Conservation (phyloP, 2,888 invertebrate genomes). For the Trichopoda pennipes region DNA sequence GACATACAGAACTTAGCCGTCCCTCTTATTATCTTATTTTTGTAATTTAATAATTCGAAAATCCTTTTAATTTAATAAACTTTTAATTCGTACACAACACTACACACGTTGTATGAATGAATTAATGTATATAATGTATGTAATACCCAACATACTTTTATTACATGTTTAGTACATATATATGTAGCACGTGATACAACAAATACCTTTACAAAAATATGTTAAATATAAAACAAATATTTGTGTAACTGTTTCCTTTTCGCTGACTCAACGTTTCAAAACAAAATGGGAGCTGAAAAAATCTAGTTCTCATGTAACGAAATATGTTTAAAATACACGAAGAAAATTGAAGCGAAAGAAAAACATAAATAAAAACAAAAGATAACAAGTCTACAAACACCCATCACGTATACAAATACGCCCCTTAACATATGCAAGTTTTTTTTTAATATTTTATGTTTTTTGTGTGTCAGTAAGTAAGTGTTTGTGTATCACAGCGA, state of each 20-base stretch:
- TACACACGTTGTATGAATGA: too few relatives aligned
- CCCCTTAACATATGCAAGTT: conserved; percentile 26
- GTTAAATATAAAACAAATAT: conserved; percentile 34
- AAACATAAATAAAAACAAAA: conserved; percentile 42
- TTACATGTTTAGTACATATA: conserved; percentile 25
- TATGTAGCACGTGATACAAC: conserved; percentile 41
- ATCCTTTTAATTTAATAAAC: background rate
- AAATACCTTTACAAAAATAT: conserved; percentile 29
- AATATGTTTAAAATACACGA: conserved; percentile 5
- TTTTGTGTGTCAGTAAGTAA: background rate
- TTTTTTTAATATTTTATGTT: conserved; percentile 10
- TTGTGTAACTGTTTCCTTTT: conserved; percentile 56
- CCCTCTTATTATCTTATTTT: too few relatives aligned
- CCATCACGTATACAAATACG: background rate
- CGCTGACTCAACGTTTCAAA: conserved; percentile 69
- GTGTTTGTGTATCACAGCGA: background rate
- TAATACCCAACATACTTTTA: background rate
- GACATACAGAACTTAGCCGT: too few relatives aligned
- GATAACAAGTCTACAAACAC: conserved; percentile 10
- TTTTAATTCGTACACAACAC: background rate
- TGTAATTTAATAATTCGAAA: too few relatives aligned
- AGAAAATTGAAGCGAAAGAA: conserved; percentile 17
- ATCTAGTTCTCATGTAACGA: background rate
- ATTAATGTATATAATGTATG: background rate
- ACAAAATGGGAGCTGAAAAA: background rate